phyloP scores from a whole-genome alignment of 2,888 invertebrate genomes.

The Thalpophila matura region DNA sequence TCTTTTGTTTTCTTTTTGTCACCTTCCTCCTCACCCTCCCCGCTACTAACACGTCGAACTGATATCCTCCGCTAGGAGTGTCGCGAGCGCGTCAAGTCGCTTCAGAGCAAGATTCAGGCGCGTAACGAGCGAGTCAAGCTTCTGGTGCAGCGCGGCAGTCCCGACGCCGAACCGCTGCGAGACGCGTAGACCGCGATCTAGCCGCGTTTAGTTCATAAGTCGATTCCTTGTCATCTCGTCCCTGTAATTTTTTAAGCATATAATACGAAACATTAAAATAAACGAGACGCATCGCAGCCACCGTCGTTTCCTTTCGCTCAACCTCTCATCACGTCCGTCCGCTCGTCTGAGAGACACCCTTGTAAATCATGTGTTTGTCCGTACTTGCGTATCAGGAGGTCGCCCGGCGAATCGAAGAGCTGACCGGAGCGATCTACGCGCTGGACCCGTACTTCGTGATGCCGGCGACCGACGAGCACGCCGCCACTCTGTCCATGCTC shows the following conservation, averaged over 20 bases:
- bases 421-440: conserved; percentile 93
- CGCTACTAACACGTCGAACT: conserved; percentile 82
- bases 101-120: conserved; percentile 97
- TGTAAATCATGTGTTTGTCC: conserved; percentile 88
- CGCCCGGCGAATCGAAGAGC: conserved; percentile 93
- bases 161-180: conserved; percentile 94
- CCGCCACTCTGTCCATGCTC: conserved; percentile 84
- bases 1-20: conserved; percentile 86
- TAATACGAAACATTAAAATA: conserved; percentile 78
- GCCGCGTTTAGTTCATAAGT: conserved; percentile 77
- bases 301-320: conserved; percentile 83
- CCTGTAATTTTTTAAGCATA: conserved; percentile 76
- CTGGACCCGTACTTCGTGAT: conserved; percentile 94
- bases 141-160: conserved; percentile 96
- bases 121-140: conserved; percentile 97
- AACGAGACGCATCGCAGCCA: conserved; percentile 84
- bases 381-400: conserved; percentile 93
- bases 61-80: conserved; percentile 93
- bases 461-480: conserved; percentile 91
- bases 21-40: conserved; percentile 78
- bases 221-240: conserved; percentile 78
- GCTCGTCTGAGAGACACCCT: conserved; percentile 77
- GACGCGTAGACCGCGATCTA: conserved; percentile 90
- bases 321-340: conserved; percentile 65
- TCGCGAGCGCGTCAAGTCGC: conserved; percentile 96